Evolutionary conservation across 1,140 invertebrate genomes (phyloP).

Genomic region (Leptestheria dahalacensis): DNA sequence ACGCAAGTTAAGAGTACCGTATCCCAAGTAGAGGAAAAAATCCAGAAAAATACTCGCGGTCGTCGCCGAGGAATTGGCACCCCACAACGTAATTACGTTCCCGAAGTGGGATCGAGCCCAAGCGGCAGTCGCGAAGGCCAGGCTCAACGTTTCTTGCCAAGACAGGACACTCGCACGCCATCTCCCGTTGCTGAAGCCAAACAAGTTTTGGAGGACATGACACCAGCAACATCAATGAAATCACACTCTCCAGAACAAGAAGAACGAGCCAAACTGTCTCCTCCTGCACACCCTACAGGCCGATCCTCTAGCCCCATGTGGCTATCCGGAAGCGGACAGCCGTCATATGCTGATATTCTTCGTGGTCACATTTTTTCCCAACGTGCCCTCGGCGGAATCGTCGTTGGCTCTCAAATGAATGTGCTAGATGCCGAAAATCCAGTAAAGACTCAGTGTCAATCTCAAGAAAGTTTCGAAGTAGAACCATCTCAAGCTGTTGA

Average conservation of each 20-base stretch:
- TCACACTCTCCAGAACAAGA: neutral
- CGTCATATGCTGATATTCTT: constrained; percentile 60
- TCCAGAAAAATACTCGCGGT: neutral
- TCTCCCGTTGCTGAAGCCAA: neutral
- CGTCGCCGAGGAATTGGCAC: constrained; percentile 8
- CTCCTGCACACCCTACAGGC: constrained; percentile 14
- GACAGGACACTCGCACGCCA: neutral
- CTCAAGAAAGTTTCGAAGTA: too few species aligned
- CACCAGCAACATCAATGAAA: too few species aligned
- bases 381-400: constrained; percentile 7
- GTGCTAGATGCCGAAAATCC: too few species aligned
- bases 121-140: constrained; percentile 3
- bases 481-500: too few species aligned
- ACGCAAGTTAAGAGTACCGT: neutral
- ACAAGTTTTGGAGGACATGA: neutral
- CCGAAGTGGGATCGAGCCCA: neutral
- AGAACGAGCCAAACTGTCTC: neutral
- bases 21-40: neutral
- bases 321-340: constrained; percentile 39
- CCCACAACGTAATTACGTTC: neutral
- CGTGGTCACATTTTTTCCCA: constrained; percentile 31
- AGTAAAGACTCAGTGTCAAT: too few species aligned
- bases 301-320: constrained; percentile 54
- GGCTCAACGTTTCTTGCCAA: neutral
- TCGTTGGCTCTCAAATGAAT: neutral